Conservation (phyloP, 2,113 vertebrate genomes). For the Galemys pyrenaicus region DNA sequence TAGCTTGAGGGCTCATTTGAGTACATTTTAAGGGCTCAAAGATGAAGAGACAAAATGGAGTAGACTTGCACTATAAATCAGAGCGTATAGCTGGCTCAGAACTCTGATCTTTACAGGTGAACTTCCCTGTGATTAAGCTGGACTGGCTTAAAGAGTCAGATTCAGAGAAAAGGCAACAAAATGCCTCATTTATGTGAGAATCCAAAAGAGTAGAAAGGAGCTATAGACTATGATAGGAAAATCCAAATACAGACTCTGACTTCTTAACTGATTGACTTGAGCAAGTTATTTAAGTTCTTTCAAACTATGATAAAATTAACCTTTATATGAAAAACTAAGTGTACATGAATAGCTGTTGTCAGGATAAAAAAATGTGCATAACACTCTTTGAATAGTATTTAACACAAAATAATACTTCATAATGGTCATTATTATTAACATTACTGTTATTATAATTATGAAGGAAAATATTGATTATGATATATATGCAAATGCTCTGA, state of each 20-base stretch:
- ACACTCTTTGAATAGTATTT: neutral
- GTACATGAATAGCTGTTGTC: neutral
- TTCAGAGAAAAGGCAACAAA: neutral
- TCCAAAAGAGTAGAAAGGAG: neutral
- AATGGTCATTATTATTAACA: no score
- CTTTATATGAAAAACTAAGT: neutral
- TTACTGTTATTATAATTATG: neutral
- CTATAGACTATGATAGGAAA: neutral
- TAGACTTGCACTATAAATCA: neutral
- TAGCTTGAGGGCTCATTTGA: neutral
- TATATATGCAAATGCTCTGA: neutral
- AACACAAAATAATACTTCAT: neutral
- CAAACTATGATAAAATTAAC: neutral
- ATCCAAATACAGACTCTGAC: neutral
- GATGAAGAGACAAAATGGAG: neutral
- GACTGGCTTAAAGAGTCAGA: neutral
- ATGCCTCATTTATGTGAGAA: neutral
- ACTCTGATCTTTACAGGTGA: neutral
- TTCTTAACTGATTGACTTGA: neutral
- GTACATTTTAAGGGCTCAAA: neutral
- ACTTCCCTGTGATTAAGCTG: neutral
- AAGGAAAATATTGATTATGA: neutral
- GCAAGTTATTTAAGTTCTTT: neutral
- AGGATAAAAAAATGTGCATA: neutral
- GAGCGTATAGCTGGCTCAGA: neutral